Percentiles rank a stretch among this genome's conserved stretches.
Conservation (phyloP, 1,140 invertebrate genomes). For the Meteorus sp. region DNA sequence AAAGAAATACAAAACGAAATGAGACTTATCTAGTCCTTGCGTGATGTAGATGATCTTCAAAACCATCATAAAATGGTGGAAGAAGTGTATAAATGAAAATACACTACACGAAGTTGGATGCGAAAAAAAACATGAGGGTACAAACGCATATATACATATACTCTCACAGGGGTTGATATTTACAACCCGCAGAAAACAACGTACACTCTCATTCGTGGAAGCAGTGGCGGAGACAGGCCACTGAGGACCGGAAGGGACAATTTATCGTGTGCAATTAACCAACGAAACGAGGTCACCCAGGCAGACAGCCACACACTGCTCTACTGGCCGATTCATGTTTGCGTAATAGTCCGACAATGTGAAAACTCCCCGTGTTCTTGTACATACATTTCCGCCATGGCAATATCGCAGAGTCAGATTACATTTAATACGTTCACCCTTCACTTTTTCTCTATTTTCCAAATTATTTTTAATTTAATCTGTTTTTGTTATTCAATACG, state of each 20-base stretch:
- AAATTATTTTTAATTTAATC: no score
- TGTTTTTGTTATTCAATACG: no score
- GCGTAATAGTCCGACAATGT: conserved; percentile 4
- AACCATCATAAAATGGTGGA: no score
- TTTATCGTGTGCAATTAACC: conserved; percentile 32
- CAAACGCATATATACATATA: no score
- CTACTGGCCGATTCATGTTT: conserved; percentile 11
- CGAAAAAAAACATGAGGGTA: no score
- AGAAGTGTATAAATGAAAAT: no score
- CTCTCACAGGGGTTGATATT: background rate
- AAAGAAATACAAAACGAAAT: no score
- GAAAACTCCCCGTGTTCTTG: background rate
- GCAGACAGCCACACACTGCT: no score
- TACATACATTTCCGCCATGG: background rate
- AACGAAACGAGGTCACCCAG: conserved; percentile 26
- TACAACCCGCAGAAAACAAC: conserved; percentile 5
- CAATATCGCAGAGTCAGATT: background rate
- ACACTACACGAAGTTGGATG: no score
- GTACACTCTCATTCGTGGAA: background rate
- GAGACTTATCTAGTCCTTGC: no score
- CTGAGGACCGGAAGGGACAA: conserved; percentile 30
- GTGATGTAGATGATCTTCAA: no score
- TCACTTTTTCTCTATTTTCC: no score
- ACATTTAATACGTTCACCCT: background rate
- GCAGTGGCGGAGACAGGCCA: conserved; percentile 19